Evolutionary conservation across 2,113 vertebrate species (phyloP).

Genomic region (Struthio camelus): DNA sequence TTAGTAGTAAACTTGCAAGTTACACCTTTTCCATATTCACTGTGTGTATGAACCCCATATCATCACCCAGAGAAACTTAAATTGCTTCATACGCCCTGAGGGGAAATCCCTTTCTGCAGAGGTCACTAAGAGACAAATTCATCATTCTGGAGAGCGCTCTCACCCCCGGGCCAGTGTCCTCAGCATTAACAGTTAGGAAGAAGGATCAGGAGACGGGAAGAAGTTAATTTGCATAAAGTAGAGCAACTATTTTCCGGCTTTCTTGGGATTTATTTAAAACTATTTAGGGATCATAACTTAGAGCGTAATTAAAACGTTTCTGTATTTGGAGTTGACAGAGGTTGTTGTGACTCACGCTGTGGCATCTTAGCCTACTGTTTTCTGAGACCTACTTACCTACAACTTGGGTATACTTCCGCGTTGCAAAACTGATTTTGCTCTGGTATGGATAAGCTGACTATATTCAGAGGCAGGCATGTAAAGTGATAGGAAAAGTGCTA

Average conservation of each 20-base stretch:
- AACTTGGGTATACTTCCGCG: neutral
- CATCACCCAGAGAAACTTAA: neutral
- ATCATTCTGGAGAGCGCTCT: neutral
- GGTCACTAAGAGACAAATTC: neutral
- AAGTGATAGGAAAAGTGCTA: neutral
- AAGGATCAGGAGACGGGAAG: neutral
- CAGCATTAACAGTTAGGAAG: neutral
- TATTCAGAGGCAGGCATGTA: neutral
- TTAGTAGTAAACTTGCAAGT: neutral
- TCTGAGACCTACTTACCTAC: neutral
- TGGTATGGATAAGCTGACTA: neutral
- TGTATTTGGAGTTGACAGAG: neutral
- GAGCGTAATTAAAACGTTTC: neutral
- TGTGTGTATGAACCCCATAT: neutral
- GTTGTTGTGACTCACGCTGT: neutral
- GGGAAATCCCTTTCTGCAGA: neutral
- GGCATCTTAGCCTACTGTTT: neutral
- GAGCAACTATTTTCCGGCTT: neutral
- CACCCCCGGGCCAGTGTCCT: neutral
- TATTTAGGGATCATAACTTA: neutral
- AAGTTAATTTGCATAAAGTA: neutral
- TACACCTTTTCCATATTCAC: neutral
- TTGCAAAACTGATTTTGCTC: neutral
- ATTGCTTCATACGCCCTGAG: accelerated
- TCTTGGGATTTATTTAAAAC: neutral